Conservation (phyloP, 2,113 vertebrate genomes). For the Saccopteryx leptura region DNA sequence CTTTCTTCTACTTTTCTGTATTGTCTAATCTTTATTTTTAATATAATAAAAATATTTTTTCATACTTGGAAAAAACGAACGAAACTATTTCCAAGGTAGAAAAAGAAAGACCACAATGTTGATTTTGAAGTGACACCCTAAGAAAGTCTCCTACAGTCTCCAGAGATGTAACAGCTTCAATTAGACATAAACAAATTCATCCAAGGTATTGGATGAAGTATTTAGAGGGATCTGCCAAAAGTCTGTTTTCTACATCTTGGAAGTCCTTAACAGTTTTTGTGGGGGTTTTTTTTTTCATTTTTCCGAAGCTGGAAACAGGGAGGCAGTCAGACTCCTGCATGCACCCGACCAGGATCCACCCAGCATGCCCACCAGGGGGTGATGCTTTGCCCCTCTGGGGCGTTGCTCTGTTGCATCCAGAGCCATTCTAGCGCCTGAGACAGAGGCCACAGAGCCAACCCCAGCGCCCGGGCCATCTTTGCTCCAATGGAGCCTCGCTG, state of each 20-base stretch:
- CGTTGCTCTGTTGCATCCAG: too few relatives aligned
- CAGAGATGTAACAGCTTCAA: not conserved
- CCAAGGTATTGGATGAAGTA: not conserved
- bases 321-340: too few relatives aligned
- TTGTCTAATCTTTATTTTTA: not conserved
- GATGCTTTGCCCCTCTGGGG: too few relatives aligned
- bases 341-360: too few relatives aligned
- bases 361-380: too few relatives aligned
- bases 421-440: too few relatives aligned
- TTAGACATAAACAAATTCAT: not conserved
- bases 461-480: too few relatives aligned
- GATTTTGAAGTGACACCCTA: not conserved
- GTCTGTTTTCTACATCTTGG: not conserved
- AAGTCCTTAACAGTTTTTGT: not conserved
- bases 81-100: not conserved
- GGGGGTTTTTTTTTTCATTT: too few relatives aligned
- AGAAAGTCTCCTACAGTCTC: not conserved
- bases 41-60: not conserved
- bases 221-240: not conserved
- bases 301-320: too few relatives aligned
- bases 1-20: not conserved
- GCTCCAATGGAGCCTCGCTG: too few relatives aligned
- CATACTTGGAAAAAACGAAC: not conserved
- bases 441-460: too few relatives aligned
- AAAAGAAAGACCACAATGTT: constrained; percentile 15